Conservation (phyloP, 2,113 vertebrate species). For the Nipponia nippon region DNA sequence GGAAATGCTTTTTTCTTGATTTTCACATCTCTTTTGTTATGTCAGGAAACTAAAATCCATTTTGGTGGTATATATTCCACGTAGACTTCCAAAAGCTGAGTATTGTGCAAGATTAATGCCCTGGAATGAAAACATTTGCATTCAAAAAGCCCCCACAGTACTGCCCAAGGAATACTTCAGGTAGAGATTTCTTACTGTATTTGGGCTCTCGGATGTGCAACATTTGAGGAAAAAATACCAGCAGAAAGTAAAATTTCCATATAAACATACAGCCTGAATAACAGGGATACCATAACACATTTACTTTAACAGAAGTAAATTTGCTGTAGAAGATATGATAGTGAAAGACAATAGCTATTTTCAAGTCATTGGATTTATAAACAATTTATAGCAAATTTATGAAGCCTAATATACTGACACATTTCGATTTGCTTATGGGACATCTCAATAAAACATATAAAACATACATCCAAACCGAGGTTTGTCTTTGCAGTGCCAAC, state of each 20-base stretch:
- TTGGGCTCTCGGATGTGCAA: background rate
- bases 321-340: background rate
- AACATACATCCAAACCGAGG: background rate
- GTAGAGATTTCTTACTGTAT: background rate
- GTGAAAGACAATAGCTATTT: background rate
- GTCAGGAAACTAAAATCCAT: background rate
- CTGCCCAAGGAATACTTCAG: background rate
- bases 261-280: background rate
- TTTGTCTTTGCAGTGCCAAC: background rate
- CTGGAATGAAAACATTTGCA: background rate
- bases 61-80: background rate
- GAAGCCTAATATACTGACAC: background rate
- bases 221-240: background rate
- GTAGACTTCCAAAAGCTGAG: background rate
- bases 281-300: too few relatives aligned
- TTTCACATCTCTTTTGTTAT: background rate
- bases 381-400: background rate
- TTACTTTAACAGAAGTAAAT: background rate
- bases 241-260: background rate
- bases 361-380: background rate
- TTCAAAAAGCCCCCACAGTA: background rate
- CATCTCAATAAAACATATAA: background rate
- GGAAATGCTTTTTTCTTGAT: background rate
- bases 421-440: background rate
- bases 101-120: background rate